phyloP scores from a whole-genome alignment of 2,113 vertebrate species.

The Notechis scutatus region DNA sequence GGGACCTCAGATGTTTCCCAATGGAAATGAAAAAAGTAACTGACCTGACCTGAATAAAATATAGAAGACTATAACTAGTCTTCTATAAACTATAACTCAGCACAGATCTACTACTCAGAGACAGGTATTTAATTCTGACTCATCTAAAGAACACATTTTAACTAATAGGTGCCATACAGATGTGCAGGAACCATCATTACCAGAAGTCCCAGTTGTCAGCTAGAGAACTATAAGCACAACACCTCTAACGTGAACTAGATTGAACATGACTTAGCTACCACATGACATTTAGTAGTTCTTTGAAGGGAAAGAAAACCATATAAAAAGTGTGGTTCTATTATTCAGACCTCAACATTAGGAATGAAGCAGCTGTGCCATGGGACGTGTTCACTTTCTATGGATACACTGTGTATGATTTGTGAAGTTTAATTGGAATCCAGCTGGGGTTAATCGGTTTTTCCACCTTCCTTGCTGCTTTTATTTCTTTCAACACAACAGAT shows the following conservation, averaged over 20 bases:
- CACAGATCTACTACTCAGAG: neutral
- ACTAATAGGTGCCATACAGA: neutral
- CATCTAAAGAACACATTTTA: neutral
- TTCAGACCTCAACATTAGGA: conserved; percentile 22
- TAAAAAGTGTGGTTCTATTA: conserved; percentile 15
- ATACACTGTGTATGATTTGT: conserved; percentile 26
- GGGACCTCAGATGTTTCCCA: neutral
- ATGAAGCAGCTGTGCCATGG: neutral
- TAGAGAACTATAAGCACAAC: neutral
- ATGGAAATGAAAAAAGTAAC: neutral
- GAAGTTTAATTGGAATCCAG: conserved; percentile 43
- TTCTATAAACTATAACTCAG: too few relatives aligned
- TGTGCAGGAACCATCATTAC: neutral
- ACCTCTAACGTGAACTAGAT: neutral
- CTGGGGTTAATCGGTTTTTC: conserved; percentile 16
- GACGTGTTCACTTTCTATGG: conserved; percentile 21
- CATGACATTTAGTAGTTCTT: conserved; percentile 13
- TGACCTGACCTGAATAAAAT: neutral
- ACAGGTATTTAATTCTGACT: neutral
- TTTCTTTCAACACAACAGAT: conserved; percentile 48
- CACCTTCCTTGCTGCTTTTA: conserved; percentile 33
- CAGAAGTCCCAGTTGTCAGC: too few relatives aligned
- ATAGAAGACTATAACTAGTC: neutral
- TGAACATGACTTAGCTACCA: neutral
- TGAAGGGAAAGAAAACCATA: conserved; percentile 16